Evolutionary conservation across 2,888 invertebrate genomes (phyloP).

Genomic region (Metopia argyrocephala): DNA sequence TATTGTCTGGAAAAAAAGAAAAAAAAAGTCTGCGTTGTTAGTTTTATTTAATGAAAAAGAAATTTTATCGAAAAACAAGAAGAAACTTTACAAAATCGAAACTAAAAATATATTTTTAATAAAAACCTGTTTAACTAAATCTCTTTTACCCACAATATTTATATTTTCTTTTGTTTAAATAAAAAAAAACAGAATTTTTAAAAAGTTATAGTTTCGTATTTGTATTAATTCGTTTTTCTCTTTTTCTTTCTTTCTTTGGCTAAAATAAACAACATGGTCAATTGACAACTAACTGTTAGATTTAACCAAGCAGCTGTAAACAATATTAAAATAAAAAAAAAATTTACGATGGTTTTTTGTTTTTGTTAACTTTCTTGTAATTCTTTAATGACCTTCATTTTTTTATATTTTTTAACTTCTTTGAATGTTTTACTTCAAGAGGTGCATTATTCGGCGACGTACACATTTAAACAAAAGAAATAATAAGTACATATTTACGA

Average conservation of each 20-base stretch:
- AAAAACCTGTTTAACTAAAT: conserved; percentile 40
- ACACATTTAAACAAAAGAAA: too few species aligned
- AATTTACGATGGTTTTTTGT: neutral
- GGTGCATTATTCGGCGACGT: too few species aligned
- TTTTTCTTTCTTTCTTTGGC: neutral
- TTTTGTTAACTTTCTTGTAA: conserved; percentile 7
- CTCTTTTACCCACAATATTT: neutral
- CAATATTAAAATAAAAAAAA: too few species aligned
- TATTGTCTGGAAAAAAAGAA: neutral
- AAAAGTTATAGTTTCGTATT: conserved; percentile 23
- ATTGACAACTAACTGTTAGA: conserved; percentile 37
- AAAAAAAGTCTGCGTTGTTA: conserved; percentile 3
- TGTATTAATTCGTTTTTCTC: conserved; percentile 6
- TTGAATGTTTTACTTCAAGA: too few species aligned
- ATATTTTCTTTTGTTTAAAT: conserved; percentile 23
- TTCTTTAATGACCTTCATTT: conserved; percentile 24
- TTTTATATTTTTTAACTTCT: too few species aligned
- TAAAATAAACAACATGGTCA: conserved; percentile 2
- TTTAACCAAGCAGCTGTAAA: conserved; percentile 30
- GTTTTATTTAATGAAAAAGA: conserved; percentile 29
- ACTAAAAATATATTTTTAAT: conserved; percentile 23
- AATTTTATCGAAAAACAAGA: conserved; percentile 17
- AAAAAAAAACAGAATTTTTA: conserved; percentile 4
- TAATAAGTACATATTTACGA: too few species aligned
- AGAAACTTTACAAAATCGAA: conserved; percentile 30